phyloP scores from a whole-genome alignment of 2,797 vertebrate species.

The Takifugu ocellatus region DNA sequence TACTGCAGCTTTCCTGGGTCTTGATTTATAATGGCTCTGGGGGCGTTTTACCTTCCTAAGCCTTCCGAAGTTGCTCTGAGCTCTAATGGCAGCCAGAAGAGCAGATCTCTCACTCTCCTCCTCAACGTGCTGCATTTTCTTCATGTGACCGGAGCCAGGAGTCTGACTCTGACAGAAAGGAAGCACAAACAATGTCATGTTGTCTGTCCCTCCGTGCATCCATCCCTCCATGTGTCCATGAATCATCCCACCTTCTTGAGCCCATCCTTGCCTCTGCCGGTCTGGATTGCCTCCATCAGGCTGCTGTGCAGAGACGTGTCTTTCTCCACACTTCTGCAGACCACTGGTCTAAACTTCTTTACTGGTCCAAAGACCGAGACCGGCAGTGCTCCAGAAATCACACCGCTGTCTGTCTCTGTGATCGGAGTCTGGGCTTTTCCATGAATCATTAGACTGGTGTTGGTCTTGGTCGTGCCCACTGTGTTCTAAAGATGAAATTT shows the following conservation, averaged over 20 bases:
- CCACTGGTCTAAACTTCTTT: constrained; percentile 87
- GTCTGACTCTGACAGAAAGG: constrained; percentile 71
- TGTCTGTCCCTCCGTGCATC: neutral
- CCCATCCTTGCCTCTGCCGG: constrained; percentile 78
- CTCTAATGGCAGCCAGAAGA: constrained; percentile 87
- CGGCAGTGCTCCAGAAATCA: constrained; percentile 50
- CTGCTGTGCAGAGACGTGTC: constrained; percentile 85
- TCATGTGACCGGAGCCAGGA: constrained; percentile 48
- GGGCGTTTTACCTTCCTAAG: constrained; percentile 82
- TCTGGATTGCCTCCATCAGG: constrained; percentile 94
- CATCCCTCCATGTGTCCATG: constrained; percentile 1
- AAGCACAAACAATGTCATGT: neutral
- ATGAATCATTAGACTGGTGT: constrained; percentile 34
- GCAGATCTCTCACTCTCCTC: constrained; percentile 82
- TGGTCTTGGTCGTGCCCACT: constrained; percentile 12
- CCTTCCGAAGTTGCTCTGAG: constrained; percentile 71
- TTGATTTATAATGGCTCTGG: neutral
- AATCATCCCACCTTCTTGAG: constrained; percentile 84
- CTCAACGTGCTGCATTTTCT: constrained; percentile 64
- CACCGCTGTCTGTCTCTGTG: constrained; percentile 15
- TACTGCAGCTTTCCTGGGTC: neutral
- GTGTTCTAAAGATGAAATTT: constrained; percentile 32
- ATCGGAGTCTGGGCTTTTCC: constrained; percentile 53
- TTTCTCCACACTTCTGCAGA: constrained; percentile 81
- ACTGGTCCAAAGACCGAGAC: constrained; percentile 86